Base-by-base conservation (phyloP, 2,888 invertebrate species). In the Agonum fuliginosum region DNA sequence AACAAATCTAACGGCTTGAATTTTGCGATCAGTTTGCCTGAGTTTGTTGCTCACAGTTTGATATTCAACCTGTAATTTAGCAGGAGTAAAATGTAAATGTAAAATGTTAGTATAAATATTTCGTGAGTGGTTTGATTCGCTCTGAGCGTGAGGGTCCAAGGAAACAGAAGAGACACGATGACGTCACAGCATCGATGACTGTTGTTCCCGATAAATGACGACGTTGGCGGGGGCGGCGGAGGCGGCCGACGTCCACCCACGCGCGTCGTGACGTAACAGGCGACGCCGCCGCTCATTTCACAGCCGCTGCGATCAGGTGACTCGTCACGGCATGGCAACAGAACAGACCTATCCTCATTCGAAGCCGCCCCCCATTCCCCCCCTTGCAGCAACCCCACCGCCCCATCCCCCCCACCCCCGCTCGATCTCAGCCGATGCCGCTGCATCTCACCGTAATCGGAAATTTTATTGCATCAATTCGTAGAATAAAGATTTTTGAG, bases 261-360 rank as follows among this genome's bases (percentile, higher is more conserved):
- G 79, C 79, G 78, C 79, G 78, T 70, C 78, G 77, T 81, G 81
- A 81, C 81, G 81, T 81, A 81, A 19, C 34, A 54, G 51, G 69
- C 77, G 79, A 78, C 79, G 78, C 79, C 77, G 79, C 78, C 79
- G 78, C 79, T 62, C 58, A 30, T 62, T 62, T 62, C 58, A 62
- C 58, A 62, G 58, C 30, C 58, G 58, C 17, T 62, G 58, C 58
- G 58, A 62, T 62, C 67, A 67, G 67, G 67, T 67, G 67, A 67
- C 67, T 67, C 67, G 67, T 41, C 43, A 67, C 67, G 67, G 67
- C 37, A 67, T 43, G 67, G 67, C 30, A 67, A 67, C 43, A 43
- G 54, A 54, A 22, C 54, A 65, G 30, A 65, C 65, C 30, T 65
- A 34, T 17, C 34, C 20, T 43, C 54, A 24, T 12, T 24, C 54